These are phyloP conservation scores for Crossaster papposus DNA, from an alignment of 53 echinoderm and acorn worm species.

Conservation along the genomic window DNA sequence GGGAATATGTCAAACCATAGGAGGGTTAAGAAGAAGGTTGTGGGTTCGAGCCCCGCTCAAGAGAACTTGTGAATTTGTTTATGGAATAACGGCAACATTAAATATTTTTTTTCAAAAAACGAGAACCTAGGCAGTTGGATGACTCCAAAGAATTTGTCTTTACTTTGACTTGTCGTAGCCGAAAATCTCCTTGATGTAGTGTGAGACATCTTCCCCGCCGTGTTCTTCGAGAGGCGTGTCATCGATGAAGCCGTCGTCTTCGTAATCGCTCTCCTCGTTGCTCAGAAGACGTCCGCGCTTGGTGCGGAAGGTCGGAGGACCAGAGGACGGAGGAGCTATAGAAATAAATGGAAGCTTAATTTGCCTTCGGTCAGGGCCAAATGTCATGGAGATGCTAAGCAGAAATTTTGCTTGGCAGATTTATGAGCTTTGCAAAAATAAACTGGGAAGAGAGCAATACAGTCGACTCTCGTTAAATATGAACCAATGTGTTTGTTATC, in stretches of 20 bases:
- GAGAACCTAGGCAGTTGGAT: neutral
- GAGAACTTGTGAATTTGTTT: no score
- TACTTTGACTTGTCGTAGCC: slow-evolving; percentile 95
- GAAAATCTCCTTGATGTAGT: slow-evolving; percentile 92
- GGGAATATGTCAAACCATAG: no score
- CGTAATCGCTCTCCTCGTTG: slow-evolving; percentile 88
- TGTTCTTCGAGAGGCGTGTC: slow-evolving; percentile 81
- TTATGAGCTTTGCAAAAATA: no score
- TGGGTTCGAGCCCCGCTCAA: no score
- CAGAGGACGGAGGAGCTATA: neutral
- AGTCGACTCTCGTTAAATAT: no score
- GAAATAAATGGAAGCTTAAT: no score
- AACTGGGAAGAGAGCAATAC: neutral
- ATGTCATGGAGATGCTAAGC: neutral
- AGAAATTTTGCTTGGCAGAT: no score
- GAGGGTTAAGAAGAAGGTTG: no score
- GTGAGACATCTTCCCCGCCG: slow-evolving; percentile 62
- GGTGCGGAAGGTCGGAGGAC: slow-evolving; percentile 19
- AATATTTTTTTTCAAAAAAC: no score
- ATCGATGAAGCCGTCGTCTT: slow-evolving; percentile 92
- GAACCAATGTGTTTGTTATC: no score
- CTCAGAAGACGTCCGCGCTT: slow-evolving; percentile 77
- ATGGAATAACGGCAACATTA: no score
- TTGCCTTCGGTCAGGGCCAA: no score
- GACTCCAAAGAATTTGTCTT: neutral